Base-by-base conservation (phyloP, 1,140 invertebrate species). In the Bradysia coprophila region DNA sequence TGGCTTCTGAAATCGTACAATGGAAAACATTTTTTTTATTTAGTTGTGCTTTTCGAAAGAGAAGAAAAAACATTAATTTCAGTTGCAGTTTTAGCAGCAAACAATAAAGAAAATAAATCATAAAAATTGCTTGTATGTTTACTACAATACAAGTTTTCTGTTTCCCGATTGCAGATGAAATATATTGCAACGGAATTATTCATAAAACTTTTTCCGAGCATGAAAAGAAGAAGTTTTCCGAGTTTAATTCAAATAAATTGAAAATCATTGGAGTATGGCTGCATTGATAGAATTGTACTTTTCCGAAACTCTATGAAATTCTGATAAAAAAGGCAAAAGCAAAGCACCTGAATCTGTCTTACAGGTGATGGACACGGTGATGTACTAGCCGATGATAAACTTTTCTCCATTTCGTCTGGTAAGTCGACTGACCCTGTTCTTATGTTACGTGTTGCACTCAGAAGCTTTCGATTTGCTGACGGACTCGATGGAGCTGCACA, bases 391-490 rank as follows among this genome's bases (percentile, higher is more conserved):
- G 86, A 91, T 34, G 85, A 90, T 23, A 87, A 73, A 13, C 84
- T 89, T 54, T 91, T 86, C 48, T 91, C 87, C 50, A 86, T 88
- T 41, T 91, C 87, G 51, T 92, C 87, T 4, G 87, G 87, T 11
- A 92, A 59, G 52, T 93, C 89, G 42, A 92, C 85, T 40, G 86
- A 91, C 51, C 82, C 88, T 79, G 90, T 91, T 39, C 87, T 67
- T 49, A 89, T 83, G 44, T 80, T 78, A 16, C 83, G 74, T 19
- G 50, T 61, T 11, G 82, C 76, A 45, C 75, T 77, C n/a, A 86
- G 61, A 21, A 86, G 61, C 41, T 79, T 68, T 38, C 80, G 69
- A 53, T 78, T 81, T 11, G 84, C 80, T 40, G 57, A 59, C 37
- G 88, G 87, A 59, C 87, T 92, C 44, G 86, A 89, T 11, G 88